These are phyloP conservation scores for Xenotilapia caudafasciata DNA, from an alignment of 2,113 vertebrate species.

Conservation along the genomic window DNA sequence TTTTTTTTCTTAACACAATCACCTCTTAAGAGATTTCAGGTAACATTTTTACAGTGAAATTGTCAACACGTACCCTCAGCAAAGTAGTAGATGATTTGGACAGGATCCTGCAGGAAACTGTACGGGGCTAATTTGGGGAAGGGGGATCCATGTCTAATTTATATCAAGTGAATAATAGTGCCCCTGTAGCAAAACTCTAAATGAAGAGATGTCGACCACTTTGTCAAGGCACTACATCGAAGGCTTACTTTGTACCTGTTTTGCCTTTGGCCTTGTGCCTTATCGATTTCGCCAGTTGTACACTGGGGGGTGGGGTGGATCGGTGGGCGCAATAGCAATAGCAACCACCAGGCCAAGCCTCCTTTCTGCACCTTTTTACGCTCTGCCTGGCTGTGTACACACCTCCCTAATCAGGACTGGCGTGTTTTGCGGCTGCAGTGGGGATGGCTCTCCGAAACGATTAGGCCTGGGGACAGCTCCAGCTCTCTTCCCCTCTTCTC, in stretches of 20 bases:
- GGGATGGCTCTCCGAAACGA: conserved; percentile 62
- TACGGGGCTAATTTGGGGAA: not conserved
- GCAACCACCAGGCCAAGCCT: conserved; percentile 13
- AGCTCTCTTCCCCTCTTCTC: conserved; percentile 61
- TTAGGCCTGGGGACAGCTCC: conserved; percentile 65
- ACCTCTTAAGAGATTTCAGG: conserved; percentile 21
- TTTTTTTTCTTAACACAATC: conserved; percentile 15
- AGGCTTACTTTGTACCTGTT: conserved; percentile 13
- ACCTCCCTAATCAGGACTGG: conserved; percentile 62
- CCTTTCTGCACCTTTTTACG: conserved; percentile 38
- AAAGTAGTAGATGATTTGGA: not conserved
- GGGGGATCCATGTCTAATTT: conserved; percentile 4
- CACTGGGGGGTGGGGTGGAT: not conserved
- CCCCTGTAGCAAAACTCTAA: conserved; percentile 12
- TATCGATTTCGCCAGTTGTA: conserved; percentile 43
- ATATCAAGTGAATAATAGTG: conserved; percentile 2
- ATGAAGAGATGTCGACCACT: conserved; percentile 34
- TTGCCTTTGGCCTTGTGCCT: conserved; percentile 43
- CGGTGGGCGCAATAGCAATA: not conserved
- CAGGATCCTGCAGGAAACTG: not conserved
- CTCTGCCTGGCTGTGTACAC: conserved; percentile 39
- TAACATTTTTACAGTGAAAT: conserved; percentile 27
- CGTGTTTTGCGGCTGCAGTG: conserved; percentile 51
- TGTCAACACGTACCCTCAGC: conserved; percentile 3
- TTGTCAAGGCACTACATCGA: conserved; percentile 17